Percentiles rank a stretch among this genome's conserved stretches.
Conservation (phyloP, 2,113 vertebrate genomes). For the Thermophis baileyi region DNA sequence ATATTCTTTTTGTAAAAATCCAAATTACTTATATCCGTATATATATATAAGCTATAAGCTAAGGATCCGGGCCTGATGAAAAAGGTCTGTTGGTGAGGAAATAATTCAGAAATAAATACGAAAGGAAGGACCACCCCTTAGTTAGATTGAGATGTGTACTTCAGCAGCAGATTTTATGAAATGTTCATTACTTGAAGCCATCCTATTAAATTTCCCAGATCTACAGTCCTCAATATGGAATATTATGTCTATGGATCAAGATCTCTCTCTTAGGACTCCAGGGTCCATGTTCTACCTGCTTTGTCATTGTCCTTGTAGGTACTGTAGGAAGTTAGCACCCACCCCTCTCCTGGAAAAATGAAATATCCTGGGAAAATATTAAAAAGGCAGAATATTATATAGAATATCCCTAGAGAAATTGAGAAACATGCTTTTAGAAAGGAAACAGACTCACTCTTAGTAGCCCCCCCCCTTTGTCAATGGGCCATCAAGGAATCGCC, state of each 20-base stretch:
- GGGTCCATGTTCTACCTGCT: too few relatives aligned
- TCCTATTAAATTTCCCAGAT: neutral
- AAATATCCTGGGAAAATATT: too few relatives aligned
- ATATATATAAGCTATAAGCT: conserved; percentile 10
- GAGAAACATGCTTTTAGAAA: too few relatives aligned
- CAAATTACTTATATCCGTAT: neutral
- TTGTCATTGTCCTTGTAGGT: too few relatives aligned
- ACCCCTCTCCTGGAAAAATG: too few relatives aligned
- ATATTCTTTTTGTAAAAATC: neutral
- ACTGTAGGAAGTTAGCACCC: too few relatives aligned
- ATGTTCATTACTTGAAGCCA: neutral
- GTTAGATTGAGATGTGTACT: neutral
- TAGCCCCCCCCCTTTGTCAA: too few relatives aligned
- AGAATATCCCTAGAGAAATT: too few relatives aligned
- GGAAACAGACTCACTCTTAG: too few relatives aligned
- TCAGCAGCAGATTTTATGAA: neutral
- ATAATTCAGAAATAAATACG: neutral
- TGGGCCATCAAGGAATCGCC: too few relatives aligned
- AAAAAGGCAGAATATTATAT: too few relatives aligned
- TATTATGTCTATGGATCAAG: neutral
- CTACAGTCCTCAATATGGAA: neutral
- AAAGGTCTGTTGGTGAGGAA: neutral
- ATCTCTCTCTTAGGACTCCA: neutral
- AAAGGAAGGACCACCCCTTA: neutral
- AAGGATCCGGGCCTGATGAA: neutral